Base-by-base conservation (phyloP, 2,113 vertebrate genomes). In the Ahaetulla prasina region DNA sequence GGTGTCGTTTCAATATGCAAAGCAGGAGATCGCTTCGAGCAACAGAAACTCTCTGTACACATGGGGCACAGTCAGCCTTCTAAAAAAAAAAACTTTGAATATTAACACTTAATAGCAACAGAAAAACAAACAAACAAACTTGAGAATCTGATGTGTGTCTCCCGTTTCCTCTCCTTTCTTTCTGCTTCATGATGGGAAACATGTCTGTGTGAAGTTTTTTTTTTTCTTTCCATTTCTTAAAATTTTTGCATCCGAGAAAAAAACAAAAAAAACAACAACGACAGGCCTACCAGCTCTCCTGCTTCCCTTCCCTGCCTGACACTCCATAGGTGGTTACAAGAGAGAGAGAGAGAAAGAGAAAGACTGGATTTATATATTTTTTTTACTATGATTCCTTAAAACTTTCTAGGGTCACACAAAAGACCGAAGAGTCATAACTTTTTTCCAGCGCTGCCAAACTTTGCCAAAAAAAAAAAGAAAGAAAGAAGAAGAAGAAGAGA, bases 161-260 rank as follows among this genome's bases (percentile, higher is more conserved):
- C 39, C 94, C 90, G 30, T 60, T 35, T 57, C 7, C 25, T 95
- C 49, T 94, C 50, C 20, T 96, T 84, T 96, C 94, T 96, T 91
- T 96, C 94, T 96, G 97, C 96, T 98, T 97, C 95, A 80, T 96
- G 95, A 97, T 94, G 96, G 95, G 95, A 97, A 98, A 97, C 96
- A 97, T 98, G 98, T 98, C 97, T 98, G 98, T 97, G 97, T 97
- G 96, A 97, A 98, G 97, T 98, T 47, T 47, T 47, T 47, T 45
- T 47, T 45, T 45, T 3, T 45, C 3, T 47, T 47, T 47, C 7
- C 45, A 6, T 22, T 68, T 49, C 74, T 80, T 80, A 27, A 55
- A 52, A 94, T 27, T 57, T 57, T 96, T 95, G 93, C 95, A 97
- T 95, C 92, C 94, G 96, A 95, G 94, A 92, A 25, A 7, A 57